Evolutionary conservation across 1,140 invertebrate genomes (phyloP).

Genomic region (Globodera ellingtonae): DNA sequence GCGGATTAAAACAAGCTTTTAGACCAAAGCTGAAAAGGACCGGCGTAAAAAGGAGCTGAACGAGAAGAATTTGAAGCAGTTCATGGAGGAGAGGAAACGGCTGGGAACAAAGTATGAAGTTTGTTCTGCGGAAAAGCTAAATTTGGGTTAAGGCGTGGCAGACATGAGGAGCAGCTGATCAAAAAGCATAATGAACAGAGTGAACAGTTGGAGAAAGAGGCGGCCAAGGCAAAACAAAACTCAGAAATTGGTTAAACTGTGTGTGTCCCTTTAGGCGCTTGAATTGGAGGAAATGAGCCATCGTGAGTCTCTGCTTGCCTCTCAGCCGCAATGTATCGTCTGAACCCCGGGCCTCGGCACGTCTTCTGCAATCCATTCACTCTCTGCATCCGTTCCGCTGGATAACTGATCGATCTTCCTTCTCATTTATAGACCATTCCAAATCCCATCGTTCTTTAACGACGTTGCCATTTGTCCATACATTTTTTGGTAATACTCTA

Average conservation of each 20-base stretch:
- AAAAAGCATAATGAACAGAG: conserved; percentile 87
- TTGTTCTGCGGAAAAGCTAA: not conserved
- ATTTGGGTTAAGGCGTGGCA: conserved; percentile 67
- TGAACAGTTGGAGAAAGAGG: conserved; percentile 84
- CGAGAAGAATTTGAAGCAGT: conserved; percentile 97
- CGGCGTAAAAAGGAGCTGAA: conserved; percentile 83
- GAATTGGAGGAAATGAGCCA: conserved; percentile 62
- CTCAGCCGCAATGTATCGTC: conserved; percentile 52
- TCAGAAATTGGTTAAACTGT: conserved; percentile 2
- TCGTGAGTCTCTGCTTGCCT: conserved; percentile 52
- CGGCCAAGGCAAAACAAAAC: conserved; percentile 75
- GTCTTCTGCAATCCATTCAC: too few species aligned
- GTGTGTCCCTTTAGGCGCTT: conserved; percentile 38
- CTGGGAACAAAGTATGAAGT: conserved; percentile 55
- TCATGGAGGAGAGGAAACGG: conserved; percentile 90
- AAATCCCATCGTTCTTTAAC: too few species aligned
- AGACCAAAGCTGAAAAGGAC: conserved; percentile 95
- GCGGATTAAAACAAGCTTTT: conserved; percentile 77
- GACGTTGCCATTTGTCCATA: too few species aligned
- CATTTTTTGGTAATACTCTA: too few species aligned
- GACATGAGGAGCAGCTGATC: conserved; percentile 90
- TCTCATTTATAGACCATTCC: too few species aligned
- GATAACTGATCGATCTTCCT: too few species aligned
- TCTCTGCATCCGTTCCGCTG: too few species aligned
- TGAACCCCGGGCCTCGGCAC: conserved; percentile 6